Conservation (phyloP, 2,797 vertebrate genomes). For the Hippopotamyrus pictus region DNA sequence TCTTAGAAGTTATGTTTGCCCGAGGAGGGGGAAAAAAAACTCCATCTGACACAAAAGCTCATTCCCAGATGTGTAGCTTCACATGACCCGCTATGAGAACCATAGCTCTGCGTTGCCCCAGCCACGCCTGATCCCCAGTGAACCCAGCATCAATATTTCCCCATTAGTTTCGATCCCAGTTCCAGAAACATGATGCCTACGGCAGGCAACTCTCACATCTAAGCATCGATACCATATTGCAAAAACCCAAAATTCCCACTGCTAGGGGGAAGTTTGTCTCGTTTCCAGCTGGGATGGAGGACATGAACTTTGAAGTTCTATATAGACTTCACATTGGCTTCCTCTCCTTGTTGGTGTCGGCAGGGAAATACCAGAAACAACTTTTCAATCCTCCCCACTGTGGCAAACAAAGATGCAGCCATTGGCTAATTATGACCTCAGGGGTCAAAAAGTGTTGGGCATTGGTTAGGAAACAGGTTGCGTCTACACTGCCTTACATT, state of each 20-base stretch:
- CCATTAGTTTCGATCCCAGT: not conserved
- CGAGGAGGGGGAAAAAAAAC: not conserved
- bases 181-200: not conserved
- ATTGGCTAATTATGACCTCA: not conserved
- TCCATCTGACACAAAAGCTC: not conserved
- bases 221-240: not conserved
- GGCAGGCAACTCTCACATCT: not conserved
- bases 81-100: not conserved
- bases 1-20: not conserved
- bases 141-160: not conserved
- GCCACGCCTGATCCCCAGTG: not conserved
- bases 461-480: not conserved
- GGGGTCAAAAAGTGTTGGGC: not conserved
- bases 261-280: not conserved
- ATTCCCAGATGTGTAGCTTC: not conserved
- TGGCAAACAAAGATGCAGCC: not conserved
- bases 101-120: not conserved
- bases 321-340: not conserved
- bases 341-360: not conserved
- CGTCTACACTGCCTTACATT: not conserved
- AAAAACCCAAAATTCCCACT: not conserved
- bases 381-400: not conserved
- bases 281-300: not conserved
- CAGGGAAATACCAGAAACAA: constrained; percentile 3
- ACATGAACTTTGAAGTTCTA: not conserved